Evolutionary conservation across 2,113 vertebrate species (phyloP).

Genomic region (Eira barbara): DNA sequence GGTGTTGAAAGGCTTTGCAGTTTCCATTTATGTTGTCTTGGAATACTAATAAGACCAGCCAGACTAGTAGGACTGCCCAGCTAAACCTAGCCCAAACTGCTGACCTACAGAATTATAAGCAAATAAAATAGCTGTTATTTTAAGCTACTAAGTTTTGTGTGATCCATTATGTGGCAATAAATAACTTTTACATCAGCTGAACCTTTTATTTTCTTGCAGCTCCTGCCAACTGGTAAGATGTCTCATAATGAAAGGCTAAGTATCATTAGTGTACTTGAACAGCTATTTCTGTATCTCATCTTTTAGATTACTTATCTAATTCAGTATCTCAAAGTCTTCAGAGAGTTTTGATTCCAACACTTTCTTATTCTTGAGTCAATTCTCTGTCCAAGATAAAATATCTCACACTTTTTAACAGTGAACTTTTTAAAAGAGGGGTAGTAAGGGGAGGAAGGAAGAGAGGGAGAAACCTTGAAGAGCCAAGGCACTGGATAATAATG

Average conservation of each 20-base stretch:
- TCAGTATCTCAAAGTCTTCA: background rate
- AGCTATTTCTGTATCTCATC: background rate
- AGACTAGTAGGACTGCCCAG: background rate
- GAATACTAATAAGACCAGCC: background rate
- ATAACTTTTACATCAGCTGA: background rate
- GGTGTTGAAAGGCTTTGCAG: background rate
- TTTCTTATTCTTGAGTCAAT: background rate
- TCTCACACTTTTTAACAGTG: background rate
- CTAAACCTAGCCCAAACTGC: background rate
- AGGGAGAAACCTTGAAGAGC: background rate
- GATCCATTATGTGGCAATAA: background rate
- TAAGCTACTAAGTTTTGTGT: background rate
- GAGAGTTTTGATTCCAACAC: background rate
- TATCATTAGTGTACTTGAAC: background rate
- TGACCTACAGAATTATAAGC: background rate
- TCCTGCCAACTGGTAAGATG: background rate
- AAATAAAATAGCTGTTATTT: background rate
- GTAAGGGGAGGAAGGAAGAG: background rate
- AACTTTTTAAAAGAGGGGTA: background rate
- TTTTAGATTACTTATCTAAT: background rate
- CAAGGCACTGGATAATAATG: background rate
- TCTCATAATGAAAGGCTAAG: background rate
- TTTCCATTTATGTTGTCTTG: background rate
- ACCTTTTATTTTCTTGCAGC: background rate
- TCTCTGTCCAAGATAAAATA: background rate